Base-by-base conservation (phyloP, 2,888 invertebrate species). In the Actias luna region DNA sequence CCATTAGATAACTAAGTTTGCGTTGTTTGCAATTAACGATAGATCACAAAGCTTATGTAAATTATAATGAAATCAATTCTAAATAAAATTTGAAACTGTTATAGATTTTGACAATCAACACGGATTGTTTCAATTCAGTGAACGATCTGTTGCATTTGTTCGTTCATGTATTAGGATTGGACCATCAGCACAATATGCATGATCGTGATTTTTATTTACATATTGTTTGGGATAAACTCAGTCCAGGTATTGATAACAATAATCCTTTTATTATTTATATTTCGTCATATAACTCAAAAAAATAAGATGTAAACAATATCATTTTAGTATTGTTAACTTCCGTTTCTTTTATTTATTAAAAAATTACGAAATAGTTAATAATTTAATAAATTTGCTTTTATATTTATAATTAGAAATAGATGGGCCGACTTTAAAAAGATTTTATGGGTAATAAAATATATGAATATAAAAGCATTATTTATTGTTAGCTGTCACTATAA, bases 171-270 rank as follows among this genome's bases (percentile, higher is more conserved):
- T 69, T 92, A 18, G 92, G 92, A 0, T 63, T 92, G 61, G 92
- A 92, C n/a, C 92, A 92, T 61, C 91, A 92, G 61, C 92, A 92
- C 72, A 90, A 89, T 59, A 89, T 85, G 84, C 76, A 89, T 63
- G 92, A 92, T 58, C 75, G 92, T 14, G 92, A 92, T 63, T 74
- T 79, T 0, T 92, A 79, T 63, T 69, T 92, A 0, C 83, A 86
- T 50, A 85, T 92, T 42, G 65, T 77, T 5, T 91, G 90, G 92
- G 71, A 84, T 1, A 79, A 89, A 58, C 75, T 91, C 2, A 80
- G 84, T n/a, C 73, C 76, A 69, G 88, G 91, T 89, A 71, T 27
- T 29, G 7, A 8, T 8, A 22, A 50, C 58, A 18, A 14, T 58
- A 18, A 33, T 33, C 0, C 7, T 1, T 46, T 46, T 1, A 4